Percentiles rank a stretch among this genome's conserved stretches.
phyloP scores from a whole-genome alignment of 2,113 vertebrate species.

The Gobio gobio region DNA sequence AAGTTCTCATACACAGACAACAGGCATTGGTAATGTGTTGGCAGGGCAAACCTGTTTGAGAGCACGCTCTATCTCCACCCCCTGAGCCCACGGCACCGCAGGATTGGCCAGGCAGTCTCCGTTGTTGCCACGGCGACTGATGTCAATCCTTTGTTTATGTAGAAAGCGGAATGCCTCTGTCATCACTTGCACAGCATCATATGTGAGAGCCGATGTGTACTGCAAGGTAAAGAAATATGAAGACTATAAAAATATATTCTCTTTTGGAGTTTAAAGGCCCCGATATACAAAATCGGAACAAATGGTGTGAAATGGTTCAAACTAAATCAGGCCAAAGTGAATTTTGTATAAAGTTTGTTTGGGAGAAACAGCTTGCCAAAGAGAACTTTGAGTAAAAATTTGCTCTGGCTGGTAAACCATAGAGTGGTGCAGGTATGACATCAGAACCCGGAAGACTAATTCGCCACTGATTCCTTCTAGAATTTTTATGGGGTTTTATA shows the following conservation, averaged over 20 bases:
- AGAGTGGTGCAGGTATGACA: too few species aligned
- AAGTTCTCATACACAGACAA: background rate
- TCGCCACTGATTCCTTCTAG: too few species aligned
- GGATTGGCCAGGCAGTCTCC: conserved; percentile 97
- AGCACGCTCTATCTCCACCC: conserved; percentile 95
- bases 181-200: conserved; percentile 96
- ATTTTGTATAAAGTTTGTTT: too few species aligned
- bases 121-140: conserved; percentile 92
- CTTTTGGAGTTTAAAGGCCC: background rate
- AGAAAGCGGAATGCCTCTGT: conserved; percentile 95
- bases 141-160: conserved; percentile 95
- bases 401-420: too few species aligned
- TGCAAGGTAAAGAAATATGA: conserved; percentile 69
- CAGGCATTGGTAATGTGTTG: background rate
- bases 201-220: conserved; percentile 96
- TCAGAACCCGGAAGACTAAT: too few species aligned
- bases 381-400: too few species aligned
- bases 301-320: too few species aligned
- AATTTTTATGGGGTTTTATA: too few species aligned
- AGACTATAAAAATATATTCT: conserved; percentile 5
- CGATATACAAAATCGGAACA: too few species aligned
- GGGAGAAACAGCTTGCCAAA: too few species aligned
- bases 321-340: too few species aligned
- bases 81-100: conserved; percentile 95
- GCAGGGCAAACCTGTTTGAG: conserved; percentile 87